Conservation (phyloP, 1,140 invertebrate species). For the Heliconius himera region DNA sequence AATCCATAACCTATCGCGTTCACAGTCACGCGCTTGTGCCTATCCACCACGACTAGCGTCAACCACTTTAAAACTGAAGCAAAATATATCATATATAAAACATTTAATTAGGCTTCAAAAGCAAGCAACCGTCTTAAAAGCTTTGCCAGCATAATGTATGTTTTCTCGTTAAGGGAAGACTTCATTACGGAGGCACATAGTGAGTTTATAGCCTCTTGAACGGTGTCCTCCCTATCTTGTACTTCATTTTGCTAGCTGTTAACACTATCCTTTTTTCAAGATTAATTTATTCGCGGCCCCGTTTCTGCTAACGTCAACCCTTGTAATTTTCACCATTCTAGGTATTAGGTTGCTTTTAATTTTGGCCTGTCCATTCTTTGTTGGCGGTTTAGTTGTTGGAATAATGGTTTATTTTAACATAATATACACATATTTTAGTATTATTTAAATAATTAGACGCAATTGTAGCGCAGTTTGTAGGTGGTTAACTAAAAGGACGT, state of each 20-base stretch:
- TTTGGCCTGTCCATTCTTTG: background rate
- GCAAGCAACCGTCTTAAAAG: slow-evolving; percentile 1
- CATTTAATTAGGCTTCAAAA: background rate
- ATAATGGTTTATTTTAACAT: too few relatives aligned
- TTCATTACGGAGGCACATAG: slow-evolving; percentile 32
- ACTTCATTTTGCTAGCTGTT: slow-evolving; percentile 29
- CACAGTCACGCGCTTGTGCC: too few relatives aligned
- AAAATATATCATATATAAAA: slow-evolving; percentile 4
- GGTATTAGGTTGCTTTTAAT: background rate
- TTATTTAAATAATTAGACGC: too few relatives aligned
- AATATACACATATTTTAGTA: too few relatives aligned
- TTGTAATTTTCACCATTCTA: background rate
- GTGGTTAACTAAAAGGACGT: too few relatives aligned
- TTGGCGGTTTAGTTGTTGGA: too few relatives aligned
- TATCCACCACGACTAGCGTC: too few relatives aligned
- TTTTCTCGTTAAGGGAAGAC: slow-evolving; percentile 22
- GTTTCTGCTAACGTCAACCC: slow-evolving; percentile 28
- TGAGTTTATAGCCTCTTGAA: slow-evolving; percentile 30
- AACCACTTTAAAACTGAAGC: background rate
- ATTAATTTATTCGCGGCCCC: slow-evolving; percentile 36
- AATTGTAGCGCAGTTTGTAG: too few relatives aligned
- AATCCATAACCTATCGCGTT: too few relatives aligned
- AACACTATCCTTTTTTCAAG: slow-evolving; percentile 31
- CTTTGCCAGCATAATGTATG: slow-evolving; percentile 21
- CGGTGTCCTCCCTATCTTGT: slow-evolving; percentile 31